A percentile compares a stretch with the other conserved stretches of the same genome.
Evolutionary conservation across 2,888 invertebrate species (phyloP).

Genomic region (Deilephila porcellus): DNA sequence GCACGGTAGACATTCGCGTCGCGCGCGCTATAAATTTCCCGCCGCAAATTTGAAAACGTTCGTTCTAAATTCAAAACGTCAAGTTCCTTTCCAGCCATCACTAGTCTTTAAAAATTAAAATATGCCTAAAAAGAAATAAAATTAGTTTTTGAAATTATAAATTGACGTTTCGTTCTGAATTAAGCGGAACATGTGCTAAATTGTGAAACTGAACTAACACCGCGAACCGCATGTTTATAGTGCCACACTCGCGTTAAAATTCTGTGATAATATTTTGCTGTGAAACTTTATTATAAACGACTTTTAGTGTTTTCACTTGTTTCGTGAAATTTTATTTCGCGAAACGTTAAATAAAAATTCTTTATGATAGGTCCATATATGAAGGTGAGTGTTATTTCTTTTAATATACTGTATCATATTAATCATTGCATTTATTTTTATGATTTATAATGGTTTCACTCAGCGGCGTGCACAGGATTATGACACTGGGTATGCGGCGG

Average conservation of each 20-base stretch:
- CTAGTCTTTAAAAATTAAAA: slow-evolving; percentile 48
- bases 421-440: not conserved
- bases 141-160: slow-evolving; percentile 33
- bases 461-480: too few relatives aligned
- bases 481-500: too few relatives aligned
- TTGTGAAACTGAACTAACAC: slow-evolving; percentile 67
- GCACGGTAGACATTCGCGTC: slow-evolving; percentile 67
- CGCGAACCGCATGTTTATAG: slow-evolving; percentile 57
- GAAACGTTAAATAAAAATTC: slow-evolving; percentile 73
- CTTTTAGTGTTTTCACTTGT: slow-evolving; percentile 57
- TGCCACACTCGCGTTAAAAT: slow-evolving; percentile 57
- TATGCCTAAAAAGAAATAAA: slow-evolving; percentile 82
- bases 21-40: slow-evolving; percentile 66
- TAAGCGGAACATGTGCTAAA: slow-evolving; percentile 62
- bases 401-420: slow-evolving; percentile 34
- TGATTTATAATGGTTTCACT: too few relatives aligned
- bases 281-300: slow-evolving; percentile 60
- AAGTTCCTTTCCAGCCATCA: slow-evolving; percentile 49
- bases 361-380: slow-evolving; percentile 85
- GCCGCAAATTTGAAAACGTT: slow-evolving; percentile 68
- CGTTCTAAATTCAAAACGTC: slow-evolving; percentile 54
- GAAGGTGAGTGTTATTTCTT: slow-evolving; percentile 74
- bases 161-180: slow-evolving; percentile 39
- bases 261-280: slow-evolving; percentile 78
- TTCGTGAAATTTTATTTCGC: slow-evolving; percentile 82